A percentile compares a stretch with the other conserved stretches of the same genome.
phyloP scores from a whole-genome alignment of 2,888 invertebrate species.

The Microctonus hyperodae region DNA sequence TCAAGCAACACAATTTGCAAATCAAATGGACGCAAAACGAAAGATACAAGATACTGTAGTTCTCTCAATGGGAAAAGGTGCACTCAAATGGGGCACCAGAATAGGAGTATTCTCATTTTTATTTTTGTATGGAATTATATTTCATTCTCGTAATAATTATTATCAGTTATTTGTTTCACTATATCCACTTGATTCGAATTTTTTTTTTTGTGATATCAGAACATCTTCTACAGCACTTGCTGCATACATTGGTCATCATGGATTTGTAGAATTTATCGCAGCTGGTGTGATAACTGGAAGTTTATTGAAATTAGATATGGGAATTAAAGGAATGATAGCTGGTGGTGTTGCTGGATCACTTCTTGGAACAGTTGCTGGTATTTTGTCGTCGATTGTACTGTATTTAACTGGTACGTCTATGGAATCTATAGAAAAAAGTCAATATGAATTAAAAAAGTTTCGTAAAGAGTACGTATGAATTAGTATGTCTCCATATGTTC shows the following conservation, averaged over 20 bases:
- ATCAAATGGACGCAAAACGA: constrained; percentile 75
- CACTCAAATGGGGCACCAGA: constrained; percentile 74
- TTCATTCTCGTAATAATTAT: neutral
- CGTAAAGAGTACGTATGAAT: neutral
- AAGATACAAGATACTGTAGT: constrained; percentile 76
- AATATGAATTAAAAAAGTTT: constrained; percentile 60
- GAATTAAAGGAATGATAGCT: constrained; percentile 72
- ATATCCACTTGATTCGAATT: neutral
- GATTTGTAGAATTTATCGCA: constrained; percentile 71
- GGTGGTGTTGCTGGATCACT: constrained; percentile 72
- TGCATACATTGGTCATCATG: constrained; percentile 73
- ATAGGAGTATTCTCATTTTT: constrained; percentile 72
- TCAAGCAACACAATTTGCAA: constrained; percentile 74
- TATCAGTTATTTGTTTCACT: neutral
- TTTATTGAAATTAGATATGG: constrained; percentile 73
- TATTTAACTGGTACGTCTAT: constrained; percentile 70
- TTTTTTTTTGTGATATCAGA: constrained; percentile 63
- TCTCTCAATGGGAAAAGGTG: constrained; percentile 76
- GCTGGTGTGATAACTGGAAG: constrained; percentile 74
- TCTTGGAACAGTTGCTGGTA: constrained; percentile 71
- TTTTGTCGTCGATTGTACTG: constrained; percentile 66
- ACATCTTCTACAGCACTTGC: constrained; percentile 70
- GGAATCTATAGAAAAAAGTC: constrained; percentile 68
- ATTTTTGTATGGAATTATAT: constrained; percentile 69
- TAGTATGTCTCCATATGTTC: too few species aligned